Evolutionary conservation across 2,113 vertebrate species (phyloP), one percentile per base, ranked within the genome.

Genomic region (Chascanopsetta lugubris): DNA sequence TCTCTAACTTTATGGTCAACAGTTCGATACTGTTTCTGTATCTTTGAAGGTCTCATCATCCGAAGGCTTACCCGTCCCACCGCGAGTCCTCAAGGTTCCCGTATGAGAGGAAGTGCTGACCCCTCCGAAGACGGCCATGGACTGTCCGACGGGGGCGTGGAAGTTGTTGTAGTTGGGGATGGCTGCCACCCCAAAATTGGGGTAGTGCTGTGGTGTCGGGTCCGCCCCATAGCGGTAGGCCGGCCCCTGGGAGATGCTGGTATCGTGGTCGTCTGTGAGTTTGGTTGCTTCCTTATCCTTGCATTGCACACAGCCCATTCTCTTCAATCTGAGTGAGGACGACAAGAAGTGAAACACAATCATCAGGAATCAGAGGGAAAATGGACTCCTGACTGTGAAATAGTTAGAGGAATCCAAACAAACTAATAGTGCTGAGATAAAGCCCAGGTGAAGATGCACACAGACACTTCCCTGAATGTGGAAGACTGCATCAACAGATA

Each of bases 261-360:
- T 90, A 65, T 86, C 94, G 71, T 93, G 87, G 83, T 96, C 94
- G 0, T 97, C 96, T 4, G 95, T 95, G 83, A 96, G 94, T 95
- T 97, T 98, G 72, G 94, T 93, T 91, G 95, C 93, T 92, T 98
- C 96, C 93, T 97, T 98, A 83, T 98, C 96, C 95, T 97, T 98
- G 94, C 96, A 98, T 96, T 98, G 97, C 94, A 96, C 96, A 96
- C 97, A 98, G 96, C 97, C 97, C 97, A 98, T 98, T 96, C 94
- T 98, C 94, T 95, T 94, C 90, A 92, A 90, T 94, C 95, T 96
- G 89, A 17, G 32, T 94, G 89, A 20, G 34, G 18, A 48, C 22
- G 26, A 88, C 22, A 61, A 55, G 11, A 69, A 18, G 42, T 20
- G 45, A 47, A n/a, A 66, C 10, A 54, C 24, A 72, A 8, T 38